Conservation (phyloP, 1,140 invertebrate species). For the Rhagoletis pomonella region DNA sequence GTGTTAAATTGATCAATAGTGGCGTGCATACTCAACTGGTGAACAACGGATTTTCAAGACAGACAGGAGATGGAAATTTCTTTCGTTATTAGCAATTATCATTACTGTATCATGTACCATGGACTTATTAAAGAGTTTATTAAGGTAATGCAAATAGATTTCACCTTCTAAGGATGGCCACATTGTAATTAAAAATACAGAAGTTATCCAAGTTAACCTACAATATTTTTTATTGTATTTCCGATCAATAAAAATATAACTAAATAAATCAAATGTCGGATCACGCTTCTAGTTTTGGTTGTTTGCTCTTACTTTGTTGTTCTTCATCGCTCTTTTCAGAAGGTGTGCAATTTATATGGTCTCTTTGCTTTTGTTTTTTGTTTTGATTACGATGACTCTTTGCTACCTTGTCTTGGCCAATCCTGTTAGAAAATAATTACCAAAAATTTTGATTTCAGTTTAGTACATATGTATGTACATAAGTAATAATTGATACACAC, state of each 20-base stretch:
- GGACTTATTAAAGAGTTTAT: neutral
- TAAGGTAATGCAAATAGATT: neutral
- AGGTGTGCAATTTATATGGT: neutral
- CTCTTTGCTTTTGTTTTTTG: conserved; percentile 73
- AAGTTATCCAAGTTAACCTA: too few relatives aligned
- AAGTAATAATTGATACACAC: conserved; percentile 66
- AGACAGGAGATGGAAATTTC: conserved; percentile 79
- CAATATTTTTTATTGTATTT: neutral
- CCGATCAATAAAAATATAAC: neutral
- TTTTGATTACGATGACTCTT: conserved; percentile 80
- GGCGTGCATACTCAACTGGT: conserved; percentile 80
- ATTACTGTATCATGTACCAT: neutral
- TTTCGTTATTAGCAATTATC: conserved; percentile 76
- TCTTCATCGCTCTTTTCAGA: conserved; percentile 34
- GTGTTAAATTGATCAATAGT: conserved; percentile 80
- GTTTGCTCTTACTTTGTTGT: conserved; percentile 67
- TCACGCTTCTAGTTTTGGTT: conserved; percentile 54
- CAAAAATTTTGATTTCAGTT: too few relatives aligned
- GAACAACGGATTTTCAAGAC: conserved; percentile 80
- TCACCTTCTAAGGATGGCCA: too few relatives aligned
- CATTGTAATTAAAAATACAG: too few relatives aligned
- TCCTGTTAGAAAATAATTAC: conserved; percentile 69
- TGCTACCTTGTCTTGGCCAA: conserved; percentile 77
- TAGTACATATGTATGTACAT: neutral
- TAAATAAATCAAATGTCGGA: neutral